Conservation (phyloP, 2,888 invertebrate species). For the Amphimallon solstitiale region DNA sequence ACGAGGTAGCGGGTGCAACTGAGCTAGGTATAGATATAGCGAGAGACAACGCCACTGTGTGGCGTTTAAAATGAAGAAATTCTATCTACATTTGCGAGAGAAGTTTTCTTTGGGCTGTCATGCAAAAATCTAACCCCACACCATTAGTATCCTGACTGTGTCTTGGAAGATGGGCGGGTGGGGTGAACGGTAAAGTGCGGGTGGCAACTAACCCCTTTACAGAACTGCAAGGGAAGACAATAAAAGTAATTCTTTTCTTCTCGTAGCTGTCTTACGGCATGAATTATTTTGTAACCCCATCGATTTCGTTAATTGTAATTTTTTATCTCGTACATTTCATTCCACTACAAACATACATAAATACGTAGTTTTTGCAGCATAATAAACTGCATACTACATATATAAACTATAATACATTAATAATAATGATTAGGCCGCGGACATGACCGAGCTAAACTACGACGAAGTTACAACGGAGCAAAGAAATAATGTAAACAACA, state of each 20-base stretch:
- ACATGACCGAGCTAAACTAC: too few relatives aligned
- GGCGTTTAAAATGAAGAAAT: slow-evolving; percentile 68
- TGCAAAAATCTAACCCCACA: slow-evolving; percentile 59
- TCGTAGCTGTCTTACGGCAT: slow-evolving; percentile 47
- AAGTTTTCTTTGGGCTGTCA: slow-evolving; percentile 62
- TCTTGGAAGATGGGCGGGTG: slow-evolving; percentile 43
- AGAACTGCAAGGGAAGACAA: slow-evolving; percentile 58
- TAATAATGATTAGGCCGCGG: too few relatives aligned
- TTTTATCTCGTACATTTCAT: not conserved
- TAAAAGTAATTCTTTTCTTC: slow-evolving; percentile 59
- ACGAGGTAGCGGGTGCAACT: not conserved
- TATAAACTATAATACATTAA: too few relatives aligned
- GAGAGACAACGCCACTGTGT: slow-evolving; percentile 32
- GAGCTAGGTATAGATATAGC: slow-evolving; percentile 10
- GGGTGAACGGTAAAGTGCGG: slow-evolving; percentile 42
- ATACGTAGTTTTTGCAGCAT: too few relatives aligned
- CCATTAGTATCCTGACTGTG: slow-evolving; percentile 26
- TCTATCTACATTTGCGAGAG: slow-evolving; percentile 70
- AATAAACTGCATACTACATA: too few relatives aligned
- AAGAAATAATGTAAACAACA: too few relatives aligned
- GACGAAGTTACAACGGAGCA: too few relatives aligned
- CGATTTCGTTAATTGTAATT: slow-evolving; percentile 16
- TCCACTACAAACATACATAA: too few relatives aligned
- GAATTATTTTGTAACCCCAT: slow-evolving; percentile 1
- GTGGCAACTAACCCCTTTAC: slow-evolving; percentile 56